Evolutionary conservation across 2,888 invertebrate genomes (phyloP), one percentile per base, ranked within the genome.

Genomic region (Catocala nupta): DNA sequence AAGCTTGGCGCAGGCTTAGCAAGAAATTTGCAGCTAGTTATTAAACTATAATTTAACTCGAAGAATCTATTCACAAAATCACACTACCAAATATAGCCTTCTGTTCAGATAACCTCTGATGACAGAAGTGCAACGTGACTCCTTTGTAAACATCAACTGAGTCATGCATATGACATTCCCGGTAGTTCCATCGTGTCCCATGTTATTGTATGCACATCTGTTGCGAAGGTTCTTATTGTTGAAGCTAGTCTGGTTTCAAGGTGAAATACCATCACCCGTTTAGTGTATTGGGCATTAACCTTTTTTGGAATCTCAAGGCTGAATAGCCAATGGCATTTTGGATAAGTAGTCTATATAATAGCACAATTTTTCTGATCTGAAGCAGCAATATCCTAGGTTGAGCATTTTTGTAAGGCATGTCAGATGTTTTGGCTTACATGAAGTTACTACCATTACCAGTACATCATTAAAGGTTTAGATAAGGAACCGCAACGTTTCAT

Each of bases 71-170:
- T 33, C 1, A 13, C 7, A 52, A 39, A 52, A 36, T 42, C 45
- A 33, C 34, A 34, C 3, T 43, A 12, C 55, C 34, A 45, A 55
- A 25, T 43, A 45, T 34, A 55, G 55, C 13, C 9, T 34, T 55
- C 45, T n/a, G 9, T 50, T 34, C 5, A 51, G 51, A 51, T 51
- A 51, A 51, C 10, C 11, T 13, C 33, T 10, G 10, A n/a, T 9
- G 51, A 36, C 51, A 51, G n/a, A 10, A 36, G 16, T 36, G 12
- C 34, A 52, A 70, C 73, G 73, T 73, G 73, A 44, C 60, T 36
- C 49, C 55, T 36, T 55, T 65, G 60, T 69, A 63, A 73, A 73
- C 62, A 73, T 59, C 34, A 8, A n/a, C 43, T 73, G 71, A 73
- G 51, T 73, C 71, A 69, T 36, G 51, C 11, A 61, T 2, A 39